Base-by-base conservation (phyloP, 2,797 vertebrate genomes). In the Brachymystax lenok region DNA sequence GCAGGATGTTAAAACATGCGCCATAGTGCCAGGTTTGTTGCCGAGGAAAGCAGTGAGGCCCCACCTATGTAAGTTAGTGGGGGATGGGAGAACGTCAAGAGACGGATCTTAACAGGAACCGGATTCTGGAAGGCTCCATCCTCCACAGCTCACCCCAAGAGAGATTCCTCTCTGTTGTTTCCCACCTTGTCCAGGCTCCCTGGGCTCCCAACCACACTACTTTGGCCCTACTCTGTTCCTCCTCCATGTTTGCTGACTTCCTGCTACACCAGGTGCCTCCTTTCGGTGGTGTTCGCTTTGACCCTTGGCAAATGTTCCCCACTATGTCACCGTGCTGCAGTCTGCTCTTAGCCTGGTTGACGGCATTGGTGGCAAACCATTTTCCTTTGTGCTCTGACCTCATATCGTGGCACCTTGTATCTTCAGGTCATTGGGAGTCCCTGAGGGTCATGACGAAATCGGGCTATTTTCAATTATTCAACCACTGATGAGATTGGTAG, bases 1-100 rank as follows among this genome's bases (percentile, higher is more conserved):
- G 24, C 52, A 35, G 54, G 50, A 30, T 27, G 50, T 71, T 8
- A 73, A 27, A 13, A 59, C 54, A 27, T 73, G 27, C 7, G 27
- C 72, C 8, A 21, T 28, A 24, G 73, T 66, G 67, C 50, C 35
- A 68, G 21, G 27, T 13, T 54, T 54, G 13, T 27, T 56, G 12
- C 30, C 40, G 61, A 73, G 63, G 63, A 30, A 63, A 63, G 12
- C 77, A 78, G 63, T 21, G 13, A 40, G 30, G 67, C 67, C 67
- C n/a, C 30, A 46, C n/a, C 3, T 69, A 6, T 69, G 61, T 1
- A 28, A 5, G 35, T 69, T 69, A 10, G 33, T 10, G 16, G 2
- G 33, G 30, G 30, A 10, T 40, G 66, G 30, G 19, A 33, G 66
- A 28, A 19, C 16, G 16, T 3, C 28, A 21, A 21, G 21, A 21